A percentile compares a stretch with the other conserved stretches of the same genome.
These are phyloP conservation scores for Arbacia lixula DNA, from an alignment of 53 echinoderm and acorn worm genomes.

Conservation along the genomic window DNA sequence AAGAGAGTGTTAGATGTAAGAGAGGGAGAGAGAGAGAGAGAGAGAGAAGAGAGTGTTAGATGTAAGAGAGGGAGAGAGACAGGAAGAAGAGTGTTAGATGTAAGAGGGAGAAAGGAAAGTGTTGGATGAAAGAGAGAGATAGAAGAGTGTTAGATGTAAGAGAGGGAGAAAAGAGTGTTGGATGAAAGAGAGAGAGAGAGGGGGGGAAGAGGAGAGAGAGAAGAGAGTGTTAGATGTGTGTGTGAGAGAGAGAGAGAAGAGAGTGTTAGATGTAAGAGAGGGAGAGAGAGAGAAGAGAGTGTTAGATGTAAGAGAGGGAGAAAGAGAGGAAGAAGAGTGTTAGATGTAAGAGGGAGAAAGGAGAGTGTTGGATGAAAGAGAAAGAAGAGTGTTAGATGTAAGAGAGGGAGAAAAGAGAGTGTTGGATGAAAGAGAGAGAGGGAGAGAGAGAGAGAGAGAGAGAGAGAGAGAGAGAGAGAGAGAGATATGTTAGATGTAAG, in stretches of 20 bases:
- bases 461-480: neutral
- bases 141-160: neutral
- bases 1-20: neutral
- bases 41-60: neutral
- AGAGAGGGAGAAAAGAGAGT: too few species aligned
- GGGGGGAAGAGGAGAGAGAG: neutral
- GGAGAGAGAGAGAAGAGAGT: neutral
- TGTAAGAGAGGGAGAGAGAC: neutral
- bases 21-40: neutral
- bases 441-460: neutral
- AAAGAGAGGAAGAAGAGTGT: too few species aligned
- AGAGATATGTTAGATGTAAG: too few species aligned
- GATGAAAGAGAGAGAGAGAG: neutral
- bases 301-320: too few species aligned
- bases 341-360: too few species aligned
- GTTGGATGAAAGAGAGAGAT: neutral
- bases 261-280: neutral
- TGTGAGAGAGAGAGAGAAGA: neutral
- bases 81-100: neutral
- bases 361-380: too few species aligned
- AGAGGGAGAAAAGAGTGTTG: neutral
- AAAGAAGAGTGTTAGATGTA: too few species aligned
- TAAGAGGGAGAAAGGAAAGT: neutral
- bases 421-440: neutral
- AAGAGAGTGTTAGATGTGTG: neutral